These are phyloP conservation scores for Mastigias papua DNA, from an alignment of 30 jellyfish, hydroid and myxozoan genomes.

Conservation along the genomic window DNA sequence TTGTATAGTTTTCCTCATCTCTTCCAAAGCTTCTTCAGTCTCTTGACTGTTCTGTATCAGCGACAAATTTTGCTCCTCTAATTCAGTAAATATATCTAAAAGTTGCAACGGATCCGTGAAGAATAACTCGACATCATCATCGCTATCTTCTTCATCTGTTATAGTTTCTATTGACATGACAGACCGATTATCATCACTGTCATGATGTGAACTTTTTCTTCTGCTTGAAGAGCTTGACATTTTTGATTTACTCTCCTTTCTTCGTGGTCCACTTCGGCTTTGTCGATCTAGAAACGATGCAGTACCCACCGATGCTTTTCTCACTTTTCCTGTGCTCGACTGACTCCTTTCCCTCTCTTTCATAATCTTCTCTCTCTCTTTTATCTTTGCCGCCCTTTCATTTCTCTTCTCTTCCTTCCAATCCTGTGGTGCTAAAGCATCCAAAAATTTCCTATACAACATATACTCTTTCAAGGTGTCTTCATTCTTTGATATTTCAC, in stretches of 20 bases:
- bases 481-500: conserved; percentile 94
- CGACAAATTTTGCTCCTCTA: conserved; percentile 95
- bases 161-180: conserved; percentile 52
- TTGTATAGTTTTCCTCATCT: conserved; percentile 84
- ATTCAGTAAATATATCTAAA: conserved; percentile 86
- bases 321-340: conserved; percentile 38
- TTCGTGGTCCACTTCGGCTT: conserved; percentile 52
- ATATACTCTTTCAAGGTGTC: conserved; percentile 89
- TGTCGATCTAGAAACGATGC: conserved; percentile 37
- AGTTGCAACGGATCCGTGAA: conserved; percentile 85
- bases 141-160: conserved; percentile 79
- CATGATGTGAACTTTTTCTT: conserved; percentile 55
- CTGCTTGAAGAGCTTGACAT: conserved; percentile 54
- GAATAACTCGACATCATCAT: conserved; percentile 81
- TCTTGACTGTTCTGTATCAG: conserved; percentile 94
- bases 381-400: conserved; percentile 9
- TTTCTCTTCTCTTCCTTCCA: conserved; percentile 68
- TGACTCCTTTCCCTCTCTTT: conserved; percentile 56
- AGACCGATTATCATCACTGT: conserved; percentile 72
- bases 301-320: conserved; percentile 41
- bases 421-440: conserved; percentile 88
- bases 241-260: conserved; percentile 72
- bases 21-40: conserved; percentile 96
- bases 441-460: conserved; percentile 85
- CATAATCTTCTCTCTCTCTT: conserved; percentile 37